phyloP scores from a whole-genome alignment of 2,888 invertebrate genomes.

The Cyrtodaria siliqua region DNA sequence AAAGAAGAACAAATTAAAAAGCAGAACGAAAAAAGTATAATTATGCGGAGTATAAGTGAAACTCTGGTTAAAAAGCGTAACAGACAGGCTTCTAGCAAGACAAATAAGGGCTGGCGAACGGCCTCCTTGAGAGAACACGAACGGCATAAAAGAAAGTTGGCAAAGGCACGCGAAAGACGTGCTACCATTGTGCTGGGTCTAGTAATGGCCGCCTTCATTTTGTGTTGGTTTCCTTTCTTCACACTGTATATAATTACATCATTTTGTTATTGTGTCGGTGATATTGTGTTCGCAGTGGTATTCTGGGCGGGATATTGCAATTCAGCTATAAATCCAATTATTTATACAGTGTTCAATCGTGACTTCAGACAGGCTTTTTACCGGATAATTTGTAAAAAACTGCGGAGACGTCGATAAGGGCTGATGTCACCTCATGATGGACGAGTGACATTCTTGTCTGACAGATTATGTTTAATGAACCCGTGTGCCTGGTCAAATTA shows the following conservation, averaged over 20 bases:
- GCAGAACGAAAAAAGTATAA: not conserved
- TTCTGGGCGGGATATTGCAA: conserved; percentile 99
- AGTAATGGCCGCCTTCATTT: conserved; percentile 99
- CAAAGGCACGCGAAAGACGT: conserved; percentile 97
- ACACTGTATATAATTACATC: conserved; percentile 87
- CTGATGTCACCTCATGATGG: no score
- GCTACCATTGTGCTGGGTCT: conserved; percentile 98
- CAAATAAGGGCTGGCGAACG: conserved; percentile 57
- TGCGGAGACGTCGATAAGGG: not conserved
- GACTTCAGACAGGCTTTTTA: conserved; percentile 98
- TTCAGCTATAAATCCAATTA: conserved; percentile 96
- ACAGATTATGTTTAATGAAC: no score
- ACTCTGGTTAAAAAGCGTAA: conserved; percentile 14
- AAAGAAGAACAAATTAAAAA: no score
- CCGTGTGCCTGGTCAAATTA: no score
- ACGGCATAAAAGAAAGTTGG: conserved; percentile 96
- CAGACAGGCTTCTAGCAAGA: conserved; percentile 33
- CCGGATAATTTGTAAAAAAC: conserved; percentile 91
- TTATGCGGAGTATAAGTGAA: conserved; percentile 12
- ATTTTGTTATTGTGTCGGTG: conserved; percentile 83
- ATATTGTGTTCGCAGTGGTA: conserved; percentile 92
- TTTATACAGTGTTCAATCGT: conserved; percentile 99
- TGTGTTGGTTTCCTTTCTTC: conserved; percentile 99
- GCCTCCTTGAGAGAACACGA: conserved; percentile 91
- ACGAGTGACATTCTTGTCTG: no score